Evolutionary conservation across 2,113 vertebrate genomes (phyloP), one percentile per base, ranked within the genome.

Genomic region (Neolamprologus devosi): DNA sequence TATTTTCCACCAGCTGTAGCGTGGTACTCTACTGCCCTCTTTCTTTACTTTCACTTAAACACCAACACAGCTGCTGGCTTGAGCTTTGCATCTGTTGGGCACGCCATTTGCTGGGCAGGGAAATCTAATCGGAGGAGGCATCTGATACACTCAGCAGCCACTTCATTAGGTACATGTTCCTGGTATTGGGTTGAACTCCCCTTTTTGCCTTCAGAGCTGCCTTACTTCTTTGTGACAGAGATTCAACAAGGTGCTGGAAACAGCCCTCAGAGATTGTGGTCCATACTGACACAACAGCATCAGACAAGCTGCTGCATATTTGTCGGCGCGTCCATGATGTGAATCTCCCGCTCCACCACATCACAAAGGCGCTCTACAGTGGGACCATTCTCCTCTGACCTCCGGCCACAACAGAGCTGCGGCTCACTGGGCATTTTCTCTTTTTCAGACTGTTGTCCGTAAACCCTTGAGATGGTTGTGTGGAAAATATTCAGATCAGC

Each of bases 1-100:
- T 9, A 13, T 40, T 49, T 28, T 42, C 42, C 21, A 65, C 4
- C 45, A 83, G 70, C 60, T 60, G 55, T 8, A 60, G 30, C 55
- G 45, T 81, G 80, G 92, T 82, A 2, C 92, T 94, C 90, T 94
- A 55, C 94, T 93, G 91, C 94, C 92, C 92, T 88, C 92, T 92
- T 49, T 16, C 89, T 91, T 80, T 28, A 6, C 68, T 37, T 35
- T 9, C 2, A 57, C 45, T 54, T 16, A 10, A 89, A 70, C 86
- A 81, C 90, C 30, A n/a, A 19, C 17, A 21, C 2, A 30, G 17
- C 21, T 8, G 68, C 65, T 65, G 5, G 5, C 33, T 49, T 78
- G 7, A 78, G 73, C 73, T n/a, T 78, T 40, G 68, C 1, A 2
- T 30, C 83, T 83, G 83, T 75, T 51, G 7, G 16, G 60, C 9